Percentiles rank a stretch among this genome's conserved stretches.
Conservation (phyloP, 2,113 vertebrate genomes). For the Columba livia region DNA sequence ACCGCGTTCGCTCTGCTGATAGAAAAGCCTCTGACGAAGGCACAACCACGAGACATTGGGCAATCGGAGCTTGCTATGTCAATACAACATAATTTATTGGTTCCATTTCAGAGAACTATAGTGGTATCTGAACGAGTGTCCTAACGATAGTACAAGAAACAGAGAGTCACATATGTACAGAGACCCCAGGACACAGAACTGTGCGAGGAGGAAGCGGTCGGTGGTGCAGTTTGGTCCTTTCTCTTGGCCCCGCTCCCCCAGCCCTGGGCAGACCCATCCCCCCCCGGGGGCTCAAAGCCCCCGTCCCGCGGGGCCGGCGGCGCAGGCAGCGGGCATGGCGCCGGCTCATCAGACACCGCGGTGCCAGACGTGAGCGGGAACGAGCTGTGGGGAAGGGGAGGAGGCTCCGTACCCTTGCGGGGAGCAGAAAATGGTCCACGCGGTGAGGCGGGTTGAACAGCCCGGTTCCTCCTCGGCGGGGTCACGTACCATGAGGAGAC, state of each 20-base stretch:
- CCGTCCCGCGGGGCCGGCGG: accelerated
- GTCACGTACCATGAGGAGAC: not conserved
- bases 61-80: not conserved
- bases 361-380: not conserved
- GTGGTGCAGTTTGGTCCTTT: constrained; percentile 33
- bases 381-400: not conserved
- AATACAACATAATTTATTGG: constrained; percentile 65
- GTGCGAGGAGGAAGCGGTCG: constrained; percentile 1
- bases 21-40: not conserved
- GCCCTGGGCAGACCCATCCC: not conserved
- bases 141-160: not conserved
- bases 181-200: not conserved
- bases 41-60: not conserved
- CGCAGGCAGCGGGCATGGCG: not conserved
- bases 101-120: not conserved
- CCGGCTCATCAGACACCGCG: not conserved
- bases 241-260: not conserved
- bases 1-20: not conserved
- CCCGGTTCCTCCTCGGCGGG: not conserved
- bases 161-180: not conserved
- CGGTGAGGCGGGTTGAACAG: accelerated
- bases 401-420: not conserved
- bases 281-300: not conserved
- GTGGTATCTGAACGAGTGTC: constrained; percentile 41
- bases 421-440: not conserved